Conservation (phyloP, 2,113 vertebrate species). For the human region GRCh38 chr7:99547501-99548000, state of each 20-base stretch:
- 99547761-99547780: conserved; percentile 47
- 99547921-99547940: conserved; percentile 23
- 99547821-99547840: conserved; percentile 28
- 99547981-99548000: conserved; percentile 34
- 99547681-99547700: conserved; percentile 47
- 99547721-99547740: conserved; percentile 28
- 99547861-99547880: conserved; percentile 13
- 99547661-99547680: conserved; percentile 40
- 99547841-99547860: neutral
- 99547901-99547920: conserved; percentile 50
- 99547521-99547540: conserved; percentile 4
- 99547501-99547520: conserved; percentile 4
- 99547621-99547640: conserved; percentile 39
- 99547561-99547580: neutral
- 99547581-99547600: conserved; percentile 44
- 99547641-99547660: neutral
- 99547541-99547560: conserved; percentile 39
- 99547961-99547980: conserved; percentile 2
- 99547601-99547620: conserved; percentile 46
- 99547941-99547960: neutral
- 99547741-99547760: conserved; percentile 26
- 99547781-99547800: conserved; percentile 44
- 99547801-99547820: conserved; percentile 43
- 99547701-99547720: neutral
- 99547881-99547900: conserved; percentile 51